phyloP scores from a whole-genome alignment of 2,888 invertebrate genomes.

The Papilio demoleus region DNA sequence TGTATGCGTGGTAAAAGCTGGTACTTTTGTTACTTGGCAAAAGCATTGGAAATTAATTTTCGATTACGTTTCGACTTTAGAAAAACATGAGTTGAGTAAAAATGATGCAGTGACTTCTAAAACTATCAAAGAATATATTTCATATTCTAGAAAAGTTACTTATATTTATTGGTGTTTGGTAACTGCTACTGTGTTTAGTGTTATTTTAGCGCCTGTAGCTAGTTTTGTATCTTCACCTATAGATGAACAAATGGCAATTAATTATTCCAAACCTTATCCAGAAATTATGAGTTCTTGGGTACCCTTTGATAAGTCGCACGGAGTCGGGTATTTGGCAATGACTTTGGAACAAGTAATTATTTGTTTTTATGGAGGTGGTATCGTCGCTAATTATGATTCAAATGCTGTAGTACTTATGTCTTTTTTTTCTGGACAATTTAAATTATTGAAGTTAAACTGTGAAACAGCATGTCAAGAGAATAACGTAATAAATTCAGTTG shows the following conservation, averaged over 20 bases:
- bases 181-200: conserved; percentile 61
- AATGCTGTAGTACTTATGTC: conserved; percentile 71
- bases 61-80: conserved; percentile 59
- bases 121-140: conserved; percentile 59
- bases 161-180: conserved; percentile 68
- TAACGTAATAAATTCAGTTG: conserved; percentile 47
- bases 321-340: conserved; percentile 62
- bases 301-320: conserved; percentile 64
- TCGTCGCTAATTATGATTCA: conserved; percentile 71
- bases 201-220: conserved; percentile 64
- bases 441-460: conserved; percentile 63
- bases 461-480: conserved; percentile 57
- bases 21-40: conserved; percentile 65
- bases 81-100: conserved; percentile 56
- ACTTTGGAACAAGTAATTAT: conserved; percentile 59
- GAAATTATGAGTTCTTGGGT: conserved; percentile 75
- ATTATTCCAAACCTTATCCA: conserved; percentile 61
- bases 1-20: conserved; percentile 65
- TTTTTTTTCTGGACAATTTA: conserved; percentile 72
- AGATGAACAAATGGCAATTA: conserved; percentile 50
- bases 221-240: conserved; percentile 56
- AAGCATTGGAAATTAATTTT: conserved; percentile 61
- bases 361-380: conserved; percentile 70
- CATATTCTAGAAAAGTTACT: conserved; percentile 65
- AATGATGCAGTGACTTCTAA: conserved; percentile 49